Conservation (phyloP, 2,888 invertebrate species). For the Dicranocentrus wangi region DNA sequence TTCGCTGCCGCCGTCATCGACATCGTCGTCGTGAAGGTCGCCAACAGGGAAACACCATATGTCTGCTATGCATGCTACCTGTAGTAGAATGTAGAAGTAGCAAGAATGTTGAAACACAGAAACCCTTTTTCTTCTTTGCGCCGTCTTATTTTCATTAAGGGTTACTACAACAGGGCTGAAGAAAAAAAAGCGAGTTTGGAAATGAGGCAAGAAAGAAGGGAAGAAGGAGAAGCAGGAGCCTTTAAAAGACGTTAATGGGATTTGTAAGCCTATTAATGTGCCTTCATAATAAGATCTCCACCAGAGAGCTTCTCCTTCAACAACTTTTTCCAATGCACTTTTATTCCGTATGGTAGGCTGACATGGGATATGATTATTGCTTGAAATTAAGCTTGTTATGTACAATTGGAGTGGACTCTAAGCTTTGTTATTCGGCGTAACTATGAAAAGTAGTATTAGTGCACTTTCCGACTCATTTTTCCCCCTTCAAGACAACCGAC, state of each 20-base stretch:
- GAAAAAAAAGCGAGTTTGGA: neutral
- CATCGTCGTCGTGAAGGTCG: conserved; percentile 45
- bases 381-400: conserved; percentile 54
- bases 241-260: conserved; percentile 51
- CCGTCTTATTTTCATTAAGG: conserved; percentile 18
- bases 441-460: no score
- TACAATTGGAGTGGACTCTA: no score
- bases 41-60: conserved; percentile 31
- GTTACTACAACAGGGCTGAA: neutral
- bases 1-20: neutral
- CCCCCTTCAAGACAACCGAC: no score
- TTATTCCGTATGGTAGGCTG: conserved; percentile 31
- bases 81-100: neutral
- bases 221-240: conserved; percentile 22
- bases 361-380: conserved; percentile 53
- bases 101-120: conserved; percentile 21
- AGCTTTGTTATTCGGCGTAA: no score
- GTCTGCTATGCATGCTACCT: neutral
- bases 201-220: conserved; percentile 3
- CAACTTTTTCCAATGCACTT: conserved; percentile 27
- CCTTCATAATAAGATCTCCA: conserved; percentile 39
- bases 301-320: conserved; percentile 23
- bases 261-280: conserved; percentile 48
- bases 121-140: conserved; percentile 42
- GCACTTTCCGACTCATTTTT: neutral